Evolutionary conservation across 2,113 vertebrate species (phyloP), one percentile per base, ranked within the genome.

Genomic region (Lethenteron reissneri): DNA sequence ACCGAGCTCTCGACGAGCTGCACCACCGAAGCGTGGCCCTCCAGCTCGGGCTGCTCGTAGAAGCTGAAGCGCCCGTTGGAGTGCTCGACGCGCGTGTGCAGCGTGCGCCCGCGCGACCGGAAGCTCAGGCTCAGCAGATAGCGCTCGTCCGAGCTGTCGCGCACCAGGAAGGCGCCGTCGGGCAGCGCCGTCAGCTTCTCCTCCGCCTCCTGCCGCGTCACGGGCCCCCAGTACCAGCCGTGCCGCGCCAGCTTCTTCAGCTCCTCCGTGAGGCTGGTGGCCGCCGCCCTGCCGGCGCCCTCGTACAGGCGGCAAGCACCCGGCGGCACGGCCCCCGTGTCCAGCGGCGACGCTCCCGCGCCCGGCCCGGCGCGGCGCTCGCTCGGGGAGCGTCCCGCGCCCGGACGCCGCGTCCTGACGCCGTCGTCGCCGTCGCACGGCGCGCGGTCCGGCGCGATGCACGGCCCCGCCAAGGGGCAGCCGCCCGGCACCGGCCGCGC

Each of bases 221-320:
- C 96, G 1, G 94, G 94, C 3, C 94, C 94, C 94, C 94, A 99
- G 85, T 97, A 97, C 94, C 94, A 99, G 69, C 92, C 94, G 80
- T 99, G 94, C 74, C 84, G 88, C 0, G 94, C 92, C 70, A 97
- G 84, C 75, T 97, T 97, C 79, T 99, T 99, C 76, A 96, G 83
- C 82, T 99, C 92, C 79, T 92, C 88, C 0, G 94, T 99, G 73
- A 99, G 87, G 80, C 91, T 97, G 8, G 91, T 95, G 74, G 95
- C 90, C 12, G 89, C 88, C 87, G 90, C 64, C 60, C 69, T 15
- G 59, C 7, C 72, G 4, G 0, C 70, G 70, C 21, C 10, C 2
- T 5, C 64, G 71, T 11, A 11, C 10, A 1, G 13, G 56, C 15
- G 11, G 56, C 71, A 59, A 72, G n/a, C 57, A 68, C 75, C 57